These are phyloP conservation scores for Dromococcyx pavoninus DNA, from an alignment of 2,797 vertebrate genomes.

Conservation along the genomic window DNA sequence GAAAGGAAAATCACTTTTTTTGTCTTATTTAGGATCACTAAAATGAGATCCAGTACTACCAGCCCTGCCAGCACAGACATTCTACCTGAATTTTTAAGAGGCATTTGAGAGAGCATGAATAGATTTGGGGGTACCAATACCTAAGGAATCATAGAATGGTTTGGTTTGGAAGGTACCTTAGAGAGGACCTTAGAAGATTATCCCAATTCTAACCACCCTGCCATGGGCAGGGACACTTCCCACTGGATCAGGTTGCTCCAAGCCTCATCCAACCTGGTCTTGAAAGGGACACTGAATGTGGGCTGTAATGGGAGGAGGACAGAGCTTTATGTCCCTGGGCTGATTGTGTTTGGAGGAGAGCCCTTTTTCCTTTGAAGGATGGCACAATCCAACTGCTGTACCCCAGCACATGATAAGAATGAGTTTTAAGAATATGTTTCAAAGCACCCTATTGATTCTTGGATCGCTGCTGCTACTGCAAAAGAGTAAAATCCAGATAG, in stretches of 20 bases:
- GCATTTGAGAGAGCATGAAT: neutral
- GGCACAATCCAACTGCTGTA: neutral
- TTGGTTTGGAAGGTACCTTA: too few relatives aligned
- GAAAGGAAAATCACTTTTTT: neutral
- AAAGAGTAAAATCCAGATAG: neutral
- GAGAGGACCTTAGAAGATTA: too few relatives aligned
- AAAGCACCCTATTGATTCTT: neutral
- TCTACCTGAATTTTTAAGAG: neutral
- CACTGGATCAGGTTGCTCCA: too few relatives aligned
- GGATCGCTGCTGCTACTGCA: neutral
- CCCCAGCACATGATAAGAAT: neutral
- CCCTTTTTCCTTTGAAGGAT: neutral
- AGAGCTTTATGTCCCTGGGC: neutral
- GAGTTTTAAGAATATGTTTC: neutral
- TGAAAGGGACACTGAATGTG: neutral
- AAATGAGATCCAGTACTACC: neutral
- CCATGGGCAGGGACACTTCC: too few relatives aligned
- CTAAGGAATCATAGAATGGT: neutral
- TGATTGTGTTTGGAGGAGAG: neutral
- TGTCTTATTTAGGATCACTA: neutral
- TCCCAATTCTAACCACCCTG: too few relatives aligned
- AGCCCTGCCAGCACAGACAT: neutral
- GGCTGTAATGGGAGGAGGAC: neutral
- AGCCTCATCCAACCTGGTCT: too few relatives aligned
- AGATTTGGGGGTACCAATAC: neutral